phyloP scores from a whole-genome alignment of 2,113 vertebrate species.

The Parus major region DNA sequence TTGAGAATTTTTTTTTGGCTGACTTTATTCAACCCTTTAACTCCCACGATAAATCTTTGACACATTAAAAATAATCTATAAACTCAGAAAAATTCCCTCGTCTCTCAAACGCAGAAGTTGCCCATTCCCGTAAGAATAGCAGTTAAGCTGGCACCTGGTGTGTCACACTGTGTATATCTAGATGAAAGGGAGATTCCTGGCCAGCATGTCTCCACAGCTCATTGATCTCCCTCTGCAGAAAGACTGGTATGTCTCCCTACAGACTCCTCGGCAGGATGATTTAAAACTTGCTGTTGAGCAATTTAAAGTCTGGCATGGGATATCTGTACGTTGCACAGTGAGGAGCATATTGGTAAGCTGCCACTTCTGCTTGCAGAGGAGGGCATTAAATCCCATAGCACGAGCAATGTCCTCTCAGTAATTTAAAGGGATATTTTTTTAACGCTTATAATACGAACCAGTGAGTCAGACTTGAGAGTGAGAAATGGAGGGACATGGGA shows the following conservation, averaged over 20 bases:
- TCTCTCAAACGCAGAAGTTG: constrained; percentile 38
- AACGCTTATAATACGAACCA: constrained; percentile 51
- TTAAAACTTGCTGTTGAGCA: constrained; percentile 75
- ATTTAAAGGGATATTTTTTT: constrained; percentile 61
- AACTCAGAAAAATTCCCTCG: not conserved
- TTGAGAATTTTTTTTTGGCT: constrained; percentile 48
- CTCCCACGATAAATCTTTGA: constrained; percentile 34
- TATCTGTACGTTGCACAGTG: constrained; percentile 42
- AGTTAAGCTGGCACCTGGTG: constrained; percentile 62
- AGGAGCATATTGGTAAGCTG: constrained; percentile 46
- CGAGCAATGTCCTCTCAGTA: constrained; percentile 27
- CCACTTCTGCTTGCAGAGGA: constrained; percentile 42
- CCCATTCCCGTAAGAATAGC: constrained; percentile 50
- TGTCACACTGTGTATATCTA: constrained; percentile 66
- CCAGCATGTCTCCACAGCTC: constrained; percentile 72
- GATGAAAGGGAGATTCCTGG: constrained; percentile 71
- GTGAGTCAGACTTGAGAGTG: constrained; percentile 48
- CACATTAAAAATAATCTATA: constrained; percentile 63
- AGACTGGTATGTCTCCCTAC: constrained; percentile 72
- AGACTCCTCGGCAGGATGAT: constrained; percentile 68
- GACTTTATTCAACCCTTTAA: constrained; percentile 58
- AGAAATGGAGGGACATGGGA: constrained; percentile 6
- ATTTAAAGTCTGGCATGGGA: constrained; percentile 64
- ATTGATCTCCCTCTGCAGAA: constrained; percentile 75
- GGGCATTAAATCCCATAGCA: constrained; percentile 38